These are phyloP conservation scores for Leptarthrus brevirostris DNA, from an alignment of 2,888 invertebrate species.

Conservation along the genomic window DNA sequence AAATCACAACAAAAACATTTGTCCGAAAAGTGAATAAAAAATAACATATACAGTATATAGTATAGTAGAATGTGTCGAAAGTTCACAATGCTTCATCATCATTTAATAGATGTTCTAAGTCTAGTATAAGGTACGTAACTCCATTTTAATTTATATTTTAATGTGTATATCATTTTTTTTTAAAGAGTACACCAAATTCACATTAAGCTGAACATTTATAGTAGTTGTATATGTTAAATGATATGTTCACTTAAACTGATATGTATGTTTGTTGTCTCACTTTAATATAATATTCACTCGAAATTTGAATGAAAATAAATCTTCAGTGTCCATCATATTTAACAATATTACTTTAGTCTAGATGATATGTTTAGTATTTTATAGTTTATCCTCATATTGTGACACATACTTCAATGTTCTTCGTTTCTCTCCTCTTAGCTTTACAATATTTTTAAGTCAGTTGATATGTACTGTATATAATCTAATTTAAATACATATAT, in stretches of 20 bases:
- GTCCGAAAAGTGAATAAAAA: too few species aligned
- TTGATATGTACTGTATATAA: neutral
- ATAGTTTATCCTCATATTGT: conserved; percentile 1
- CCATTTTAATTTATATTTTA: conserved; percentile 61
- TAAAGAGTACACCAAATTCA: neutral
- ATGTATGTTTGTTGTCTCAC: conserved; percentile 10
- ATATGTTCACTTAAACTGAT: conserved; percentile 12
- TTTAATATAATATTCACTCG: neutral
- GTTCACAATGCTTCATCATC: too few species aligned
- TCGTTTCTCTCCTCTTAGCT: neutral
- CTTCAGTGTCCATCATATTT: neutral
- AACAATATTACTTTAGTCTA: neutral
- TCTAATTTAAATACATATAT: neutral
- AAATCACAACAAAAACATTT: too few species aligned
- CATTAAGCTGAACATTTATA: conserved; percentile 22
- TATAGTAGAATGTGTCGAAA: too few species aligned
- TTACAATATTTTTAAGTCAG: neutral
- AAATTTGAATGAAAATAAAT: neutral
- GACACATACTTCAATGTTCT: neutral
- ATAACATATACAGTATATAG: too few species aligned
- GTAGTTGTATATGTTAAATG: neutral
- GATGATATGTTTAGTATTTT: conserved; percentile 23
- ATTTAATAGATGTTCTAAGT: conserved; percentile 58
- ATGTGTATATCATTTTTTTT: conserved; percentile 33
- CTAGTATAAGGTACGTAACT: conserved; percentile 67